A percentile compares a stretch with the other conserved stretches of the same genome.
These are phyloP conservation scores for Rhagium mordax DNA, from an alignment of 2,888 invertebrate species.

Conservation along the genomic window DNA sequence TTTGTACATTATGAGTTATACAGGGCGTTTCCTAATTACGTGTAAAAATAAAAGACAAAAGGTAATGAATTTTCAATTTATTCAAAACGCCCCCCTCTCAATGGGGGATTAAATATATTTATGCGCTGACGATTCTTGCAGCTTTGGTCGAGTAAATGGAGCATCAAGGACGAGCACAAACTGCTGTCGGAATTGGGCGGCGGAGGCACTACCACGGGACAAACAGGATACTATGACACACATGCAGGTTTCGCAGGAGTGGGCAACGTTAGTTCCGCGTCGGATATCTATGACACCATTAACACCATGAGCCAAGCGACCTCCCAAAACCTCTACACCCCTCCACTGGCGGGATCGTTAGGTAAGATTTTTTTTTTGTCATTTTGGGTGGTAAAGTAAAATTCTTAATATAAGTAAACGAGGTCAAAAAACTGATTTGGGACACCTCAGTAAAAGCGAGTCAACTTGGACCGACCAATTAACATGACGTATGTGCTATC, in stretches of 20 bases:
- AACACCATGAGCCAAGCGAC: slow-evolving; percentile 83
- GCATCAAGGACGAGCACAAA: slow-evolving; percentile 93
- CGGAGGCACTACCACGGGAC: slow-evolving; percentile 71
- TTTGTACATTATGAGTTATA: neutral
- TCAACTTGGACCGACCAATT: no score
- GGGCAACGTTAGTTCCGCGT: slow-evolving; percentile 70
- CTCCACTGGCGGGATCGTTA: slow-evolving; percentile 81
- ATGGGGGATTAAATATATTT: no score
- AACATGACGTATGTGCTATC: no score
- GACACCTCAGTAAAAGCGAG: no score
- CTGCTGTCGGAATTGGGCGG: slow-evolving; percentile 86
- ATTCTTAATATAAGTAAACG: no score
- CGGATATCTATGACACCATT: slow-evolving; percentile 79
- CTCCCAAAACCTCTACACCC: slow-evolving; percentile 82
- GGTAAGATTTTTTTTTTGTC: slow-evolving; percentile 68
- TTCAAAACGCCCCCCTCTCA: no score
- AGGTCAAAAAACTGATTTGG: no score
- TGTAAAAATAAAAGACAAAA: no score
- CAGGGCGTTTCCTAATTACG: neutral
- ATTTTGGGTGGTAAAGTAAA: no score
- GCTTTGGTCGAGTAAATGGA: slow-evolving; percentile 92
- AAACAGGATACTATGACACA: slow-evolving; percentile 74
- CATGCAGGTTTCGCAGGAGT: slow-evolving; percentile 74
- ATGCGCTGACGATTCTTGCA: no score
- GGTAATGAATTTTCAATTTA: no score